Evolutionary conservation across 2,113 vertebrate genomes (phyloP), one percentile per base, ranked within the genome.

Genomic region (Labeo rohita): DNA sequence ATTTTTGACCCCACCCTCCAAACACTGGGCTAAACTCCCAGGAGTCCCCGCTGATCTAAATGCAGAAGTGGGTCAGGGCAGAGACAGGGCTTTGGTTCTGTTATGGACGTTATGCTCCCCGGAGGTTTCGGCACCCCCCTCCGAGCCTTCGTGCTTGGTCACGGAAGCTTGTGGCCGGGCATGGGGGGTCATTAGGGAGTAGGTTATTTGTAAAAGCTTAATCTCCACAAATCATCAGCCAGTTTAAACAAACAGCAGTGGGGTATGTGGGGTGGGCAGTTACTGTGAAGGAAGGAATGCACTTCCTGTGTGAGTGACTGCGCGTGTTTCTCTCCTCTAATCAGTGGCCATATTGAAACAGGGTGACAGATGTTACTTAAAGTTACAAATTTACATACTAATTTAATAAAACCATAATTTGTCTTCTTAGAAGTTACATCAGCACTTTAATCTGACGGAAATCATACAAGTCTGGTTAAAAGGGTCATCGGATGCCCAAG

Each of bases 271-370:
- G 89, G 83, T 49, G 84, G 93, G 92, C 93, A 91, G 92, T 96
- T 96, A 96, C 94, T 94, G 93, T 85, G 93, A 95, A 90, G 92
- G 93, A 95, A 97, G 93, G 94, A 95, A 97, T 95, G 95, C 90
- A 94, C 92, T 96, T 97, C 96, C 95, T 96, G 92, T 95, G 93
- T 90, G 91, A 89, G 73, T 82, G 89, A 94, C 91, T 93, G 84
- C 66, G 68, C 56, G 87, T 96, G 92, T 95, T 93, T 90, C 90
- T 89, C 79, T 81, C 86, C 93, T 91, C 92, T 61, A 96, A 92
- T 94, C 92, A 89, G 91, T 88, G 70, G 74, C 88, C 92, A 89
- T 93, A 65, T 95, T 92, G 92, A 93, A 91, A 92, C 93, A 78
- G 8, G 86, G 88, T 93, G 90, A 92, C 91, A 91, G 90, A 92